phyloP scores from a whole-genome alignment of 1,140 invertebrate species.

The Thereuonema tuberculata region DNA sequence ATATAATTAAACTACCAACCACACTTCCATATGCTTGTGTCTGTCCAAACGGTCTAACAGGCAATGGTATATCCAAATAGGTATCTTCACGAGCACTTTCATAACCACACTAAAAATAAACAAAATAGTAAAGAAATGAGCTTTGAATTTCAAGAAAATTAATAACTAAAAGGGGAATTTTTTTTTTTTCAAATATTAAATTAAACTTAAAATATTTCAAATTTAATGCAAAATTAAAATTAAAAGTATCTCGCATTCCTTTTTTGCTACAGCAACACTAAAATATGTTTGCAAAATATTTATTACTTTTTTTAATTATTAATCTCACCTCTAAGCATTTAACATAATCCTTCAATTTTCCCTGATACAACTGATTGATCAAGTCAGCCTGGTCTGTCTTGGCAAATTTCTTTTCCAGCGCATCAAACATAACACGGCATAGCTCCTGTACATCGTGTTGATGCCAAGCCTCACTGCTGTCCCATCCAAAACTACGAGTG shows the following conservation, averaged over 20 bases:
- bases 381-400: slow-evolving; percentile 68
- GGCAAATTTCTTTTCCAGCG: slow-evolving; percentile 71
- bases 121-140: neutral
- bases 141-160: too few species aligned
- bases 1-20: slow-evolving; percentile 34
- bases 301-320: too few species aligned
- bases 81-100: slow-evolving; percentile 72
- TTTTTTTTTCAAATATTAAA: too few species aligned
- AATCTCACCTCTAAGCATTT: slow-evolving; percentile 56
- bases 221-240: too few species aligned
- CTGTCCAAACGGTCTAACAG: slow-evolving; percentile 70
- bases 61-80: slow-evolving; percentile 77
- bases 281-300: too few species aligned
- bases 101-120: slow-evolving; percentile 46
- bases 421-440: slow-evolving; percentile 84
- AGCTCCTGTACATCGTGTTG: slow-evolving; percentile 88
- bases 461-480: slow-evolving; percentile 77
- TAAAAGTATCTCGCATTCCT: too few species aligned
- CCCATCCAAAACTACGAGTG: slow-evolving; percentile 83
- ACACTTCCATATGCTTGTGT: slow-evolving; percentile 63
- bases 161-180: too few species aligned
- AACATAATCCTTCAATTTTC: slow-evolving; percentile 79
- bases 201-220: too few species aligned
- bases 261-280: too few species aligned
- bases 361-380: slow-evolving; percentile 64